Conservation (phyloP, 2,797 vertebrate species). For the Acipenser oxyrinchus region DNA sequence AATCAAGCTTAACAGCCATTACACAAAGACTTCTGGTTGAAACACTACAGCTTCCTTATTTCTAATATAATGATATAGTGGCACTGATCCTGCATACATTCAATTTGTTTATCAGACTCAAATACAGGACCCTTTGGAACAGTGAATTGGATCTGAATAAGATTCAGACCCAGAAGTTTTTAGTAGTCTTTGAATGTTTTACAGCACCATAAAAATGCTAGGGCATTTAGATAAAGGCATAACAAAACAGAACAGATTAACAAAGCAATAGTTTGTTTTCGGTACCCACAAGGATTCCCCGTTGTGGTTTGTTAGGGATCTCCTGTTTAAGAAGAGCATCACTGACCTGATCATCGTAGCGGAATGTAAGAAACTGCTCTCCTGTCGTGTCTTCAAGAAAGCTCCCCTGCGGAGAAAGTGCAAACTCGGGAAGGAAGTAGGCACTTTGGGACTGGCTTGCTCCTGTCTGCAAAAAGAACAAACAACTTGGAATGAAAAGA, state of each 20-base stretch:
- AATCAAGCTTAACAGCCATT: no score
- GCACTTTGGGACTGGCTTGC: slow-evolving; percentile 65
- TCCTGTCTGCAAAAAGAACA: slow-evolving; percentile 46
- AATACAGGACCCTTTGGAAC: no score
- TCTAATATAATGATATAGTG: no score
- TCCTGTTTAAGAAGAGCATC: neutral
- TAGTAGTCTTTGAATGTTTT: neutral
- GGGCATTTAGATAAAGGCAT: neutral
- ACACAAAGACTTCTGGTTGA: no score
- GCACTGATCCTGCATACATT: no score
- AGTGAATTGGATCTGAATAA: no score
- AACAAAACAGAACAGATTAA: slow-evolving; percentile 2
- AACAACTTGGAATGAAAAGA: slow-evolving; percentile 11
- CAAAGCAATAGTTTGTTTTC: neutral
- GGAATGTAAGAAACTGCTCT: slow-evolving; percentile 81
- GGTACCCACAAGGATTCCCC: neutral
- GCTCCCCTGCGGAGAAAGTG: slow-evolving; percentile 84
- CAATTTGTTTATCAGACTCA: no score
- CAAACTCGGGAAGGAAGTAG: slow-evolving; percentile 86
- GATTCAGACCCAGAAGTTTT: neutral
- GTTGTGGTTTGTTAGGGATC: neutral
- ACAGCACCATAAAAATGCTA: slow-evolving; percentile 2
- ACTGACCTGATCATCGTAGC: slow-evolving; percentile 82
- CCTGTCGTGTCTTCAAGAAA: slow-evolving; percentile 82
- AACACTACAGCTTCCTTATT: no score